phyloP scores from a whole-genome alignment of 2,797 vertebrate species.

The Argentina silus region DNA sequence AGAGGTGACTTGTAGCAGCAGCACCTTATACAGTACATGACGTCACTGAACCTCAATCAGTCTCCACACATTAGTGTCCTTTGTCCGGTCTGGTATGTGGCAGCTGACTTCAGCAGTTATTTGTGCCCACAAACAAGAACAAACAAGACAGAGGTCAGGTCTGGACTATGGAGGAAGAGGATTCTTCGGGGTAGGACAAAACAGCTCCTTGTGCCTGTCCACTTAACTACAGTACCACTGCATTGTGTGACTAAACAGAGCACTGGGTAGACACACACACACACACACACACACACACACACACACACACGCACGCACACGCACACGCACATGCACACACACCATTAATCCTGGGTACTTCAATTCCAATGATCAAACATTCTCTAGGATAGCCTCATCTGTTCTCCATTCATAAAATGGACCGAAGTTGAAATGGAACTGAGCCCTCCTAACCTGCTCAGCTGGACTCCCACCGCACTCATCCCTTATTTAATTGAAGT shows the following conservation, averaged over 20 bases:
- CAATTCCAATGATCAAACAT: conserved; percentile 51
- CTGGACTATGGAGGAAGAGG: not conserved
- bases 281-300: not conserved
- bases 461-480: conserved; percentile 65
- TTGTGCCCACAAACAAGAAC: not conserved
- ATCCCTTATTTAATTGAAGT: conserved; percentile 62
- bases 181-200: not conserved
- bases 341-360: too few relatives aligned
- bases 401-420: conserved; percentile 53
- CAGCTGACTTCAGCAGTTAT: not conserved
- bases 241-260: too few relatives aligned
- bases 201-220: not conserved
- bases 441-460: conserved; percentile 69
- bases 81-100: not conserved
- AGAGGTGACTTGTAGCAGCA: not conserved
- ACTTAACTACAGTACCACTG: not conserved
- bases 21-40: not conserved
- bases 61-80: not conserved
- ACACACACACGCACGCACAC: not conserved
- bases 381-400: conserved; percentile 50
- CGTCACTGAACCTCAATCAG: not conserved
- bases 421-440: conserved; percentile 59
- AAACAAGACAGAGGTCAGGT: not conserved
- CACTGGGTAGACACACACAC: not conserved
- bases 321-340: conserved; percentile 1